Evolutionary conservation across 2,797 vertebrate genomes (phyloP), one percentile per base, ranked within the genome.

Genomic region (Rhabdomys pumilio): DNA sequence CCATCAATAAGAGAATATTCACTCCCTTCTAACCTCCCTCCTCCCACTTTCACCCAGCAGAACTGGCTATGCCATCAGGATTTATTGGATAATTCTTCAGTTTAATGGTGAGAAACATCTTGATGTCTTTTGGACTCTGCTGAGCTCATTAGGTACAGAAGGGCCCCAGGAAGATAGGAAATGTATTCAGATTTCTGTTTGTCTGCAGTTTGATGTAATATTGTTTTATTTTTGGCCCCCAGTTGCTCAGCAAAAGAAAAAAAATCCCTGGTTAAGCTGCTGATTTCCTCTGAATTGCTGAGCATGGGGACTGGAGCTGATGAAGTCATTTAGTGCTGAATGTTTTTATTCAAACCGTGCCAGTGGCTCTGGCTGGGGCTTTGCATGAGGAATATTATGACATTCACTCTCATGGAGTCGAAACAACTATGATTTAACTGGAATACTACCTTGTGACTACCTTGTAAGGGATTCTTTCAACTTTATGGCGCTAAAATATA

Each of bases 181-280:
- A 98, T 93, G 75, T 96, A 98, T 97, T 97, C 97, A 95, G 92
- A 88, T 97, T 98, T 96, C 97, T 98, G 89, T 95, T 94, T 97
- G 94, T 89, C 94, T 95, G 89, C 96, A 97, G 90, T 97, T 97
- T 97, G 93, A 97, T 97, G 94, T 95, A 98, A 97, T 94, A 97
- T 88, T 93, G 96, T 92, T 97, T 97, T 98, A 97, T 97, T 98
- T 96, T 97, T 65, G 84, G 92, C 63, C 76, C 82, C 96, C 89
- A 96, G 76, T 97, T 97, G 94, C 97, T 98, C 96, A 98, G 96
- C 94, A 96, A 96, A 98, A 98, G 47, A 85, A 55, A 67, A 73
- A 65, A 83, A 93, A 80, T 47, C 94, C 91, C 94, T 97, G 95
- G 97, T 96, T 97, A 96, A 95, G 76, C 95, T 98, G 96, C 94